Percentiles rank a stretch among this genome's conserved stretches.
phyloP scores from a whole-genome alignment of 2,797 vertebrate species.

The Caiman crocodilus region DNA sequence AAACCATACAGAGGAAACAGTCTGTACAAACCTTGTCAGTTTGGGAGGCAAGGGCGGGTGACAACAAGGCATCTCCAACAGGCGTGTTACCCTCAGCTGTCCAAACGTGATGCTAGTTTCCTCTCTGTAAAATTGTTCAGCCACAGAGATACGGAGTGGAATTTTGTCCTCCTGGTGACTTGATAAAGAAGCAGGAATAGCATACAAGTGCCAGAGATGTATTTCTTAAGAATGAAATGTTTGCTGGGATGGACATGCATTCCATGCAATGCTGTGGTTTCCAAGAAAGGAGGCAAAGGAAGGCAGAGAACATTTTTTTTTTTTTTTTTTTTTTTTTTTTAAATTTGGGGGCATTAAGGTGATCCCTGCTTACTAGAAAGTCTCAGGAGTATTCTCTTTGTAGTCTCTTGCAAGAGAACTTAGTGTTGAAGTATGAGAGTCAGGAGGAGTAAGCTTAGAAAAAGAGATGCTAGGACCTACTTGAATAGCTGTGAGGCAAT shows the following conservation, averaged over 20 bases:
- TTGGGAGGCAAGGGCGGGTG: background rate
- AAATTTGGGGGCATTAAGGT: background rate
- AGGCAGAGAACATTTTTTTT: background rate
- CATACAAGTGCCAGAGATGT: background rate
- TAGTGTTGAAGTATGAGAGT: background rate
- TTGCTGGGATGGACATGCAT: background rate
- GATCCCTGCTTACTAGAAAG: background rate
- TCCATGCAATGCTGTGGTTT: background rate
- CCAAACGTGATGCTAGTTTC: background rate
- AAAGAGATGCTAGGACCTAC: background rate
- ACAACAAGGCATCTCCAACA: background rate
- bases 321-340: background rate
- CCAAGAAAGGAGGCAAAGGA: background rate
- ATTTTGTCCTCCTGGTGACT: background rate
- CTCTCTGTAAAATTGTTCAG: background rate
- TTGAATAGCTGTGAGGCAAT: rapidly evolving
- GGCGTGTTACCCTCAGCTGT: background rate
- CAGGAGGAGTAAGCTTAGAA: background rate
- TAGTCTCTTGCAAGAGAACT: background rate
- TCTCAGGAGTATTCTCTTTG: background rate
- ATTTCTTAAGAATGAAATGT: background rate
- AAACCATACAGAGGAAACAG: background rate
- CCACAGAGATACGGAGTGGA: background rate
- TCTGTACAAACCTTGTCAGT: background rate
- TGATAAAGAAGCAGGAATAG: rapidly evolving